These are phyloP conservation scores for Chiridota heheva DNA, from an alignment of 35 echinoderm and acorn worm species.

Conservation along the genomic window DNA sequence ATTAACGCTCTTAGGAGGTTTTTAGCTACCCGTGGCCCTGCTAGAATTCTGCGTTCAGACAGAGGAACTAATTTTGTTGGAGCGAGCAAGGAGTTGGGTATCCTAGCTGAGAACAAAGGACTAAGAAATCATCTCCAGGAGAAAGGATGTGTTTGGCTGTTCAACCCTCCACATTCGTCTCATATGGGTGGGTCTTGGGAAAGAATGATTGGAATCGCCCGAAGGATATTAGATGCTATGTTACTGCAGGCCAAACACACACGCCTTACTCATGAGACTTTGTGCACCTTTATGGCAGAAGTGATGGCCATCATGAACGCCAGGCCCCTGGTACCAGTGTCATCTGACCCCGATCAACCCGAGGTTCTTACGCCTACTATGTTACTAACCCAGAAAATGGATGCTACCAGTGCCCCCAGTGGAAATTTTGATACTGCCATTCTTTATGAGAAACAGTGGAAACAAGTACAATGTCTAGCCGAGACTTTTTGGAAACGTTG, in stretches of 20 bases:
- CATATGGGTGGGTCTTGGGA: constrained; percentile 40
- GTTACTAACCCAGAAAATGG: constrained; percentile 44
- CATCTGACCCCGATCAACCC: constrained; percentile 31
- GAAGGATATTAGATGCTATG: constrained; percentile 27
- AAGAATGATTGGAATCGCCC: constrained; percentile 24
- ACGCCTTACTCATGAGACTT: constrained; percentile 18
- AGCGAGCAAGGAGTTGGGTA: constrained; percentile 19
- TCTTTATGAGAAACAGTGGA: constrained; percentile 22
- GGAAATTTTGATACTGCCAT: constrained; percentile 17
- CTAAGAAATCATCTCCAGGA: background rate
- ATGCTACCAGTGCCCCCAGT: background rate
- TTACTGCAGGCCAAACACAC: background rate
- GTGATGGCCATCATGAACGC: constrained; percentile 44
- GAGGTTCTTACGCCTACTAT: constrained; percentile 37
- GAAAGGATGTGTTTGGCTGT: background rate
- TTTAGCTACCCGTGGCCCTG: constrained; percentile 40
- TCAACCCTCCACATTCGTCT: constrained; percentile 31
- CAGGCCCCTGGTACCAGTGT: constrained; percentile 36
- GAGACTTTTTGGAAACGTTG: constrained; percentile 49
- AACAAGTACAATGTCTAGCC: constrained; percentile 35
- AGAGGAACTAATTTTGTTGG: constrained; percentile 45
- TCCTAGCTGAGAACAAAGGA: background rate
- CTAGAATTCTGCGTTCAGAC: constrained; percentile 29
- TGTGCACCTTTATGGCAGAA: constrained; percentile 40
- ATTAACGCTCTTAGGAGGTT: constrained; percentile 15